Conservation (phyloP, 2,888 invertebrate species). For the Aphidius colemani region DNA sequence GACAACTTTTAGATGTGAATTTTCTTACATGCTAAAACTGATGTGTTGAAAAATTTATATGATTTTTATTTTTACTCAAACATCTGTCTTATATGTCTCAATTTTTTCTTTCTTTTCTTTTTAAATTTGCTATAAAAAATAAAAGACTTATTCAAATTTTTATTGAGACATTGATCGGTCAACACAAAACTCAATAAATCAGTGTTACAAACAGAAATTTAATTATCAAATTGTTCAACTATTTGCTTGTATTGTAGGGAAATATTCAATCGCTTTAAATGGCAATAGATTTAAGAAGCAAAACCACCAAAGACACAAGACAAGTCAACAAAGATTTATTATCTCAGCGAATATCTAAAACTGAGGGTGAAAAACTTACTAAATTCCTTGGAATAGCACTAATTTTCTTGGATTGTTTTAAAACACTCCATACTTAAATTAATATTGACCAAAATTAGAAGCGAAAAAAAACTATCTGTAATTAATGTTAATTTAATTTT, state of each 20-base stretch:
- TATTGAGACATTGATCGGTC: conserved; percentile 4
- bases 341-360: neutral
- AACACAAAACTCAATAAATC: conserved; percentile 45
- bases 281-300: conserved; percentile 48
- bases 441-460: conserved; percentile 17
- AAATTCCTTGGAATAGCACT: no score
- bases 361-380: conserved; percentile 4
- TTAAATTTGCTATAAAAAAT: neutral
- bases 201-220: conserved; percentile 52
- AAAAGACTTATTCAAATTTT: neutral
- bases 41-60: neutral
- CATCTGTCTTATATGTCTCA: no score
- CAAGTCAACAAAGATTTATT: conserved; percentile 45
- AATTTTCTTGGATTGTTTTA: conserved; percentile 5
- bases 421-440: conserved; percentile 7
- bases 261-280: conserved; percentile 2
- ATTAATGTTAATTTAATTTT: no score
- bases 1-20: no score
- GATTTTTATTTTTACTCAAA: no score
- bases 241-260: conserved; percentile 24
- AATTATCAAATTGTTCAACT: conserved; percentile 58
- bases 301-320: conserved; percentile 51
- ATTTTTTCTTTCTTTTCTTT: no score
- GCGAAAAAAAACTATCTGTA: neutral
- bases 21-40: no score